Base-by-base conservation (phyloP, 2,113 vertebrate genomes). In the Hyla sarda region DNA sequence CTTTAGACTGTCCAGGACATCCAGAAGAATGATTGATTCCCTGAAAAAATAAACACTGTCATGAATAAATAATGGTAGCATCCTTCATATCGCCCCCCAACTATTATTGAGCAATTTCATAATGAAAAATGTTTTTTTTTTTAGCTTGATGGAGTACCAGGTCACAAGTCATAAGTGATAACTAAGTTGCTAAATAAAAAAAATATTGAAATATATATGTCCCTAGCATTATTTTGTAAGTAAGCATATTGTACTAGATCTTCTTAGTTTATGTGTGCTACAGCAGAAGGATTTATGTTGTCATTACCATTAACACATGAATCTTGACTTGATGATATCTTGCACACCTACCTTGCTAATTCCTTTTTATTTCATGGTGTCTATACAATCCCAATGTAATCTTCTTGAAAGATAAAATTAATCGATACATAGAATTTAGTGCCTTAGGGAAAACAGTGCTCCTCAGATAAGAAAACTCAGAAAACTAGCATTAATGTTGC, bases 351-450 rank as follows among this genome's bases (percentile, higher is more conserved):
- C 19, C 19, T 79, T 79, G 30, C 76, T 56, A 79, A 77, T 37
- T 79, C 52, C 32, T 58, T 58, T 79, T 58, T 79, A 79, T 79
- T 79, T 37, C 32, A 58, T 58, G 30, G 76, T 79, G 75, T 79
- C 52, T 58, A 56, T 79, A n/a, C 76, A 79, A 79, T 58, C 52
- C 76, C 52, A 56, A 58, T 56, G 21, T 79, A 79, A 79, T 79
- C 76, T 79, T 37, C 30, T 17, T n/a, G 30, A 58, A 79, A 79
- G 76, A 79, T 79, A 79, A 79, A 78, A 56, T 58, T 19, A 58
- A 79, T 79, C 52, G 32, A 79, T 79, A 56, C 32, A 34, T 54
- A 30, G 30, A 56, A 58, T 79, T n/a, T 19, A 14, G 50, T 79
- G 76, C 76, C 52, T 37, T 19, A 37, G 76, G 76, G 76, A 79